These are phyloP conservation scores for Sacculina carcini DNA, from an alignment of 2,888 invertebrate species.

Conservation along the genomic window DNA sequence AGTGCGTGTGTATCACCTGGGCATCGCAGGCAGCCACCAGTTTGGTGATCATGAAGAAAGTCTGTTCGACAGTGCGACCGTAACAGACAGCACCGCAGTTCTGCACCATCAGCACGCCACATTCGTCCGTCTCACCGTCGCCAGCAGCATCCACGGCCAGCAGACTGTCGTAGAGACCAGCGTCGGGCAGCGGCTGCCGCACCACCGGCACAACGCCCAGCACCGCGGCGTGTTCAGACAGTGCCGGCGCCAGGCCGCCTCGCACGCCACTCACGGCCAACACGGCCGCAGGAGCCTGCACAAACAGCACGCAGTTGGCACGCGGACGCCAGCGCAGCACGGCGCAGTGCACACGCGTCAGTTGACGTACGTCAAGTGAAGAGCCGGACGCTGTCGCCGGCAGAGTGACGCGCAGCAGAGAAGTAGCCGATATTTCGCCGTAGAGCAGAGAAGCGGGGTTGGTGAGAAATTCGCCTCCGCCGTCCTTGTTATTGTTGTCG, in stretches of 20 bases:
- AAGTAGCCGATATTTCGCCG: constrained; percentile 83
- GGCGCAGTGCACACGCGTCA: no score
- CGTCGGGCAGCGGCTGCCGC: constrained; percentile 40
- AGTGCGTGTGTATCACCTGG: no score
- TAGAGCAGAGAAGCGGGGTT: constrained; percentile 85
- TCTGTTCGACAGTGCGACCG: constrained; percentile 88
- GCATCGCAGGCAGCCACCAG: constrained; percentile 61
- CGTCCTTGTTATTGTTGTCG: no score
- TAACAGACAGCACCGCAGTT: constrained; percentile 78
- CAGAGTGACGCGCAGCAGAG: constrained; percentile 72
- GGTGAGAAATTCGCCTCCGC: constrained; percentile 82
- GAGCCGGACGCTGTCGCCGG: no score
- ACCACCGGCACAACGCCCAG: constrained; percentile 72
- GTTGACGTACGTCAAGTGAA: no score
- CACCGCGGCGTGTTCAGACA: constrained; percentile 79
- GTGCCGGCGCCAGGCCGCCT: constrained; percentile 64
- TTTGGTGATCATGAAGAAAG: constrained; percentile 59
- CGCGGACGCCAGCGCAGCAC: constrained; percentile 92
- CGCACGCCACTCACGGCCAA: constrained; percentile 67
- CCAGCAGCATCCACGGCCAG: constrained; percentile 66
- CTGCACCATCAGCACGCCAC: constrained; percentile 43
- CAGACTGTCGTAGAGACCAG: constrained; percentile 54
- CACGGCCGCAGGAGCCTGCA: constrained; percentile 46
- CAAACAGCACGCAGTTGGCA: constrained; percentile 80
- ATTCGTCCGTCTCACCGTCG: constrained; percentile 73